These are phyloP conservation scores for Drosophila prostipennis DNA, from an alignment of 2,888 invertebrate genomes.

Conservation along the genomic window DNA sequence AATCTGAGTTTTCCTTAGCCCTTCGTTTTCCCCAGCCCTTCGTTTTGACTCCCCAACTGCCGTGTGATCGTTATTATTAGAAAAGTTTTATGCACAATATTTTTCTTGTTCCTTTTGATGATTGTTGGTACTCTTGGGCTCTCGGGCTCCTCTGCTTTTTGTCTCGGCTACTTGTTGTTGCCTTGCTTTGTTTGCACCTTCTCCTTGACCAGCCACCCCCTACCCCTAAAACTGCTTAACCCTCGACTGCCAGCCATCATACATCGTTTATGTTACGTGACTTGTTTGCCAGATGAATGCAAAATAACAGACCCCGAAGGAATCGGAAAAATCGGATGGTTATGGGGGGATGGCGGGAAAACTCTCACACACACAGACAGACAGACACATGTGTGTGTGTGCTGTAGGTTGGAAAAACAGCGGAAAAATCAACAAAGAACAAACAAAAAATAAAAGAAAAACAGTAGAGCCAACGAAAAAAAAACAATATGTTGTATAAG, in stretches of 20 bases:
- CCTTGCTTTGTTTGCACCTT: conserved; percentile 42
- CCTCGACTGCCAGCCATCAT: conserved; percentile 44
- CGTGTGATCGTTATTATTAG: conserved; percentile 73
- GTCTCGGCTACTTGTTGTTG: conserved; percentile 30
- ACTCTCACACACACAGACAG: conserved; percentile 4
- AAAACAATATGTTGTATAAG: conserved; percentile 8
- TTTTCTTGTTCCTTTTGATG: conserved; percentile 55
- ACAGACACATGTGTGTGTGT: background rate
- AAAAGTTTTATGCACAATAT: conserved; percentile 80
- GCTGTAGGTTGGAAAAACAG: conserved; percentile 69
- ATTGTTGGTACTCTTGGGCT: conserved; percentile 33
- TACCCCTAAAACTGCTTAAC: conserved; percentile 11
- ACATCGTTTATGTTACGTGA: conserved; percentile 54
- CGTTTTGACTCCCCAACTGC: conserved; percentile 2
- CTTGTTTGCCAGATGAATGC: conserved; percentile 70
- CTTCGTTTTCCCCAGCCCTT: no score
- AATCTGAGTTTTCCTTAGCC: background rate
- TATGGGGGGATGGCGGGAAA: conserved; percentile 3
- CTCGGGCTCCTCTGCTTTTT: conserved; percentile 4
- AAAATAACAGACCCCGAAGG: conserved; percentile 52
- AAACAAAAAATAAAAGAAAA: conserved; percentile 12
- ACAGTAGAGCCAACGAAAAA: conserved; percentile 7
- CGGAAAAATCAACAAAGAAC: conserved; percentile 66
- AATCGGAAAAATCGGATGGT: conserved; percentile 29
- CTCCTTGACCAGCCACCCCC: conserved; percentile 21